Base-by-base conservation (phyloP, 2,888 invertebrate genomes). In the Amaurobius ferox region DNA sequence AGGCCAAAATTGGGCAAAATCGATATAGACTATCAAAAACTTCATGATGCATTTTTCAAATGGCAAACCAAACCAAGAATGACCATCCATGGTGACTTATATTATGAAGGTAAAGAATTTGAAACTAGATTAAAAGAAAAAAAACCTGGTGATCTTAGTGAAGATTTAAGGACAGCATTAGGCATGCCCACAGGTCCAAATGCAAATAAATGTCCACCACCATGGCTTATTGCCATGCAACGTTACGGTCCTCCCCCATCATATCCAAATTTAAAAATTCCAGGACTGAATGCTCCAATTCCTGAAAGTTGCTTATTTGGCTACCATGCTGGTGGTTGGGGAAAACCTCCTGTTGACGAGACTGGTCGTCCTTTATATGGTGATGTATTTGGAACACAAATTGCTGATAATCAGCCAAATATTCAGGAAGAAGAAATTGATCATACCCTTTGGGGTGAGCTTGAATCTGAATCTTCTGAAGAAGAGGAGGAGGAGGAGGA, bases 31-130 rank as follows among this genome's bases (percentile, higher is more conserved):
- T 99, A 99, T 91, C 99, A 99, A 92, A 99, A 99, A 91, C 92
- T 99, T 29, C 99, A 99, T 90, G 99, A 99, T 91, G 99, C 99
- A 0, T 99, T 99, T 93, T 99, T 99, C 93, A 96, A 96, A 94
- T 99, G 98, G 97, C 99, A 99, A 91, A 98, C 98, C 0, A 99
- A 99, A 91, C 99, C 99, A 0, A 95, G 96, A 88, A 98, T 99
- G 97, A 98, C 98, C 0, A 98, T 98, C 89, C 98, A 99, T 91
- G 99, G 99, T 6, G 99, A 99, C 92, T 93, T 99, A 9, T 99
- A 99, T 92, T 99, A 99, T 91, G 99, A 99, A 90, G 98, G 99
- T 62, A 99, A 99, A 92, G 99, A 99, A 92, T 98, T 98, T 91
- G 99, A 99, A 92, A 99, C 99, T 0, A 94, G 98, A 40, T 93